phyloP scores from a whole-genome alignment of 2,888 invertebrate species.

The Panopea generosa region DNA sequence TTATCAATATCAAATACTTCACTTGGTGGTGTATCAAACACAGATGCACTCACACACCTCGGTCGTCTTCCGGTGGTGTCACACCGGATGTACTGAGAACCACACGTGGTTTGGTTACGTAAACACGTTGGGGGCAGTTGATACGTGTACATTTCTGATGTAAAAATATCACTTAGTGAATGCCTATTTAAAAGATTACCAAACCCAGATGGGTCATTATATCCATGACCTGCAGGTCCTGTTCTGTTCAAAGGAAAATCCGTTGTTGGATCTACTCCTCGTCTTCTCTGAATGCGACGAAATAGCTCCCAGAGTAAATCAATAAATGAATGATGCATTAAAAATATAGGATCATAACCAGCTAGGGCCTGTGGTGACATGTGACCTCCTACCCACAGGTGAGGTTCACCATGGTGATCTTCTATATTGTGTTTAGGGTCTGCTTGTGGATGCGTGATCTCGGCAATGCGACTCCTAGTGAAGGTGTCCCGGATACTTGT shows the following conservation, averaged over 20 bases:
- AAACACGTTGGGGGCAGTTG: constrained; percentile 74
- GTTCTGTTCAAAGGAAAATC: constrained; percentile 69
- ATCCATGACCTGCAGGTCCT: constrained; percentile 63
- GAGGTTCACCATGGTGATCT: constrained; percentile 67
- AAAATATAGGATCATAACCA: constrained; percentile 77
- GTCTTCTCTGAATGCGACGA: constrained; percentile 64
- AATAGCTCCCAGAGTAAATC: constrained; percentile 78
- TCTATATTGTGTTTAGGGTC: constrained; percentile 65
- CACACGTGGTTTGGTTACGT: constrained; percentile 64
- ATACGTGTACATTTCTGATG: constrained; percentile 72
- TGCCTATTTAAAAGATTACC: constrained; percentile 70
- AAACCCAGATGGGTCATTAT: constrained; percentile 70
- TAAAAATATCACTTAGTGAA: constrained; percentile 68
- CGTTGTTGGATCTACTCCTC: constrained; percentile 65
- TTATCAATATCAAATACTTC: constrained; percentile 43
- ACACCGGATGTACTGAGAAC: constrained; percentile 69
- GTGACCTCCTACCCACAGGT: constrained; percentile 74
- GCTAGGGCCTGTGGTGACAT: constrained; percentile 76
- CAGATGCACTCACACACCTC: constrained; percentile 57
- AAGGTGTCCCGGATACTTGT: constrained; percentile 63
- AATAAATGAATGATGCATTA: constrained; percentile 75
- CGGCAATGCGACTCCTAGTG: constrained; percentile 53
- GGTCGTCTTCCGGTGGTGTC: constrained; percentile 52
- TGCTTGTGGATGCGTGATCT: constrained; percentile 66
- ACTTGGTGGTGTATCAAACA: constrained; percentile 51